These are phyloP conservation scores for Pseudois nayaur DNA, from an alignment of 2,113 vertebrate genomes.

Conservation along the genomic window DNA sequence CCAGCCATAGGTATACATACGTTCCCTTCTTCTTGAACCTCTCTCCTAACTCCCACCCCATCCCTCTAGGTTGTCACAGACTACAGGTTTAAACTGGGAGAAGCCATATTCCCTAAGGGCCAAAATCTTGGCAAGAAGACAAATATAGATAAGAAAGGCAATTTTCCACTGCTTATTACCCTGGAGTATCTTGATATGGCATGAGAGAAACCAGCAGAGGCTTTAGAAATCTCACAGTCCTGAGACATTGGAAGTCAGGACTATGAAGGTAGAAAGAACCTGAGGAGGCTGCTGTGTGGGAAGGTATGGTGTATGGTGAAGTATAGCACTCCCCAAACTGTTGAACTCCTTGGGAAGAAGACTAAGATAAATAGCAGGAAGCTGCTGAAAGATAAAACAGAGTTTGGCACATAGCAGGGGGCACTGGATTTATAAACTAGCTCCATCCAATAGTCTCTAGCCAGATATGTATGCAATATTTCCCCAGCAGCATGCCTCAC, in stretches of 20 bases:
- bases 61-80: neutral
- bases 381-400: neutral
- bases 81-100: neutral
- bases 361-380: neutral
- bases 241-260: neutral
- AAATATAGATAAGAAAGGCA: neutral
- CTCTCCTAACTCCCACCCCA: neutral
- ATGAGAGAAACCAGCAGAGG: neutral
- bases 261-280: rapidly evolving
- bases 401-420: too few relatives aligned
- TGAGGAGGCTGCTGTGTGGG: neutral
- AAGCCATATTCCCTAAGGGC: neutral
- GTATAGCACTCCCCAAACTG: too few relatives aligned
- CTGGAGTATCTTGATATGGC: neutral
- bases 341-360: neutral
- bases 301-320: rapidly evolving
- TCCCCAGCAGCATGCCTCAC: rapidly evolving
- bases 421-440: rapidly evolving
- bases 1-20: neutral
- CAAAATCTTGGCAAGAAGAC: neutral
- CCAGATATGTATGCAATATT: neutral
- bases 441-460: too few relatives aligned
- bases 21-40: neutral
- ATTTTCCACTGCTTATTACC: neutral
- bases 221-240: neutral